Evolutionary conservation across 2,113 vertebrate species (phyloP), one percentile per base, ranked within the genome.

Genomic region (Polypterus bichir): DNA sequence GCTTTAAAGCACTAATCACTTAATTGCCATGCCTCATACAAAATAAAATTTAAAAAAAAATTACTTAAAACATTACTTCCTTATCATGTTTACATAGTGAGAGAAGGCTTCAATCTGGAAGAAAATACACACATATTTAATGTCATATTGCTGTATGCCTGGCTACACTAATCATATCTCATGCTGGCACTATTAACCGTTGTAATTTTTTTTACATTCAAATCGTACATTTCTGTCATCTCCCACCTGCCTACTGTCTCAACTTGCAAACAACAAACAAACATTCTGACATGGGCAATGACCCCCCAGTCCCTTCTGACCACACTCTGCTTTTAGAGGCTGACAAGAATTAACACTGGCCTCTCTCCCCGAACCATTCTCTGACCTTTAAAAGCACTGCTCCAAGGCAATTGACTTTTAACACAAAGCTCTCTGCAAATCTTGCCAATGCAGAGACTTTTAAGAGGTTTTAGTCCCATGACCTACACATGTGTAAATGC

Each of bases 361-460:
- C 56, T 45, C 56, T 58, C 56, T 58, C 56, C 46, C 44, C 46
- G 56, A 58, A 58, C 66, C 57, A 51, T 59, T 6, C 3, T 52
- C 48, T 79, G 75, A 79, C 77, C 77, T 82, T 79, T 79, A 63
- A 65, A 64, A 61, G 70, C 75, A 76, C 72, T 69, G 71, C 71
- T 74, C 61, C 44, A 54, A 48, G 61, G 70, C 61, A 62, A 46
- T 62, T 58, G 56, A 58, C 44, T 44, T 58, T 58, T 58, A 27
- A 58, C 44, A 58, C 44, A 58, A 45, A 45, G 56, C 56, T 7
- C 46, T 5, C 11, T 58, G 5, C 1, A 46, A 45, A 3, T 44
- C 3, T 45, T 1, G 8, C 44, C 56, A 58, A 58, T 58, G 9
- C 27, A 58, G 8, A 45, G 46, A 66, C 61, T 47, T 60, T 64